Percentiles rank a stretch among this genome's conserved stretches.
Conservation (phyloP, 2,113 vertebrate genomes). For the rat (Rattus norvegicus) region DNA sequence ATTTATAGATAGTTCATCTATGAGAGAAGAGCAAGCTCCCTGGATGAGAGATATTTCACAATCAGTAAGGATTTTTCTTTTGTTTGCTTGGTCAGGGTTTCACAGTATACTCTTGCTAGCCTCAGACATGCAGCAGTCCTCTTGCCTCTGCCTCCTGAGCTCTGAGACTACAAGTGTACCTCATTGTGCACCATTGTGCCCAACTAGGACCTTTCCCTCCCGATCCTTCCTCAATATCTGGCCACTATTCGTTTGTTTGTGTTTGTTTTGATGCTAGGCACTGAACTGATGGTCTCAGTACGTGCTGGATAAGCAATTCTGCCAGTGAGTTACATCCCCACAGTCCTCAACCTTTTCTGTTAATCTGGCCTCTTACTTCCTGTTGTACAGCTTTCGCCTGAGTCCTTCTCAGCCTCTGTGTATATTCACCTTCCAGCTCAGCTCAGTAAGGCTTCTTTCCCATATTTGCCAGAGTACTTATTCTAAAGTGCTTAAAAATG, state of each 20-base stretch:
- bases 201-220: background rate
- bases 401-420: background rate
- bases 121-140: background rate
- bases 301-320: background rate
- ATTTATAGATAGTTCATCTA: background rate
- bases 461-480: conserved; percentile 26
- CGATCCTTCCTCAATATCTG: background rate
- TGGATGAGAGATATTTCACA: conserved; percentile 40
- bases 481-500: conserved; percentile 49
- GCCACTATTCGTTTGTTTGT: background rate
- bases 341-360: background rate
- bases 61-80: background rate
- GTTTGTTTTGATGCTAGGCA: background rate
- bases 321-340: background rate
- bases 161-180: background rate
- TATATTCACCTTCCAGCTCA: background rate
- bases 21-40: conserved; percentile 34
- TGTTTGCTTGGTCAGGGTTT: background rate
- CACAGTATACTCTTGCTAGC: background rate
- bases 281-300: background rate
- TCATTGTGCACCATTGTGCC: background rate
- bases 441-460: background rate
- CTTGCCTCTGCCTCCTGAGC: background rate
- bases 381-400: conserved; percentile 10
- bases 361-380: background rate